A percentile compares a stretch with the other conserved stretches of the same genome.
Conservation (phyloP, 2,113 vertebrate genomes). For the Rhinoderma darwinii region DNA sequence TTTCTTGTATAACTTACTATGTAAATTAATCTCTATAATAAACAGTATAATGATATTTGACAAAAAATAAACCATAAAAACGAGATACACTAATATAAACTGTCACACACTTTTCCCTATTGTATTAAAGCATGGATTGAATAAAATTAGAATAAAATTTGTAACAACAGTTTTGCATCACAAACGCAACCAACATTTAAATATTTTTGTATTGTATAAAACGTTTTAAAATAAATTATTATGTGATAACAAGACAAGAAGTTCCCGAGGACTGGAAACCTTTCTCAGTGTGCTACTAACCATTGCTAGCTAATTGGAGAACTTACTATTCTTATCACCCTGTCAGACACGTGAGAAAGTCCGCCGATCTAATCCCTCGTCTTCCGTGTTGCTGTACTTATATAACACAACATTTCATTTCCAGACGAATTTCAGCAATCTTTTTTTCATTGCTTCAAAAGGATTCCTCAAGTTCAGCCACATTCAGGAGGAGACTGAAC, state of each 20-base stretch:
- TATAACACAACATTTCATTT: no score
- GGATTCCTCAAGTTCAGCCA: neutral
- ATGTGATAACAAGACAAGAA: neutral
- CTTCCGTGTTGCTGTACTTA: neutral
- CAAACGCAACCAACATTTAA: neutral
- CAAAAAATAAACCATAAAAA: neutral
- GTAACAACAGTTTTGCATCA: neutral
- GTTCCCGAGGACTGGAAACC: neutral
- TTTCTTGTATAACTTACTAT: neutral
- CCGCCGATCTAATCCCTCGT: neutral
- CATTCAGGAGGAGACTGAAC: no score
- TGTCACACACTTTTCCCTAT: neutral
- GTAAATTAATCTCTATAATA: neutral
- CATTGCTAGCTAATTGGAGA: neutral
- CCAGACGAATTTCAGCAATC: neutral
- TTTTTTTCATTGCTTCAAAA: neutral
- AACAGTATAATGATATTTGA: neutral
- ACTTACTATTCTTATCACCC: neutral
- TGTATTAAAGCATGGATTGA: neutral
- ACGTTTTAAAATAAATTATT: neutral
- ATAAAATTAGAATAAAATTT: neutral
- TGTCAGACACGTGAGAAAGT: neutral
- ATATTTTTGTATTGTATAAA: neutral
- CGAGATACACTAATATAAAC: neutral
- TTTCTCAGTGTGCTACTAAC: neutral